A percentile compares a stretch with the other conserved stretches of the same genome.
Conservation (phyloP, 2,888 invertebrate species). For the Brenthis daphne region DNA sequence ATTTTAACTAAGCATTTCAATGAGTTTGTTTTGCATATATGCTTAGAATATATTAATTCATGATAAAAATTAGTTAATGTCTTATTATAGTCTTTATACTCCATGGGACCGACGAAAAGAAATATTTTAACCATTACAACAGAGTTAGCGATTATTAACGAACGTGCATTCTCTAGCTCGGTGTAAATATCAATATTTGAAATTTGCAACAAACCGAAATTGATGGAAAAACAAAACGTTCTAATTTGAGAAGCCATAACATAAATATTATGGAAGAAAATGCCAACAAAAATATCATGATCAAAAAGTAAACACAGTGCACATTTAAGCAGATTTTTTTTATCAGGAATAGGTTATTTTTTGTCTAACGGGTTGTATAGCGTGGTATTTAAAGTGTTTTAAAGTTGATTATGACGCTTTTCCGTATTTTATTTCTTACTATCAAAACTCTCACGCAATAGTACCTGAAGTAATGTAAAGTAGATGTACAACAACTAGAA, state of each 20-base stretch:
- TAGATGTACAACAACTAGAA: constrained; percentile 5
- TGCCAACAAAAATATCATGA: constrained; percentile 30
- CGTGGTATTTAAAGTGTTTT: not conserved
- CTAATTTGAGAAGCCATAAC: constrained; percentile 33
- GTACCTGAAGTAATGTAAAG: not conserved
- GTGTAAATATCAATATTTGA: constrained; percentile 27
- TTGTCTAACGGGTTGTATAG: not conserved
- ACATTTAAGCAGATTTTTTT: constrained; percentile 11
- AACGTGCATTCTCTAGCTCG: constrained; percentile 24
- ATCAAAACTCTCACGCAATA: not conserved
- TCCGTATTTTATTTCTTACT: not conserved
- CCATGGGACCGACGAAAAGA: too few relatives aligned
- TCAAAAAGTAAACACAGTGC: constrained; percentile 20
- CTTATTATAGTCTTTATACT: too few relatives aligned
- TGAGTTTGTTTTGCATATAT: too few relatives aligned
- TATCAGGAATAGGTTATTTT: not conserved
- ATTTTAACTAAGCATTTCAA: too few relatives aligned
- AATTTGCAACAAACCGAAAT: constrained; percentile 20
- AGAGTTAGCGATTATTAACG: constrained; percentile 1
- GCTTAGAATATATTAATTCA: too few relatives aligned
- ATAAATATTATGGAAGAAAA: constrained; percentile 33
- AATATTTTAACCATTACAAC: too few relatives aligned
- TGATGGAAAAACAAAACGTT: constrained; percentile 35
- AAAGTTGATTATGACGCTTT: not conserved
- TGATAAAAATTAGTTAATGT: too few relatives aligned